Evolutionary conservation across 2,113 vertebrate genomes (phyloP), one percentile per base, ranked within the genome.

Genomic region (Cariama cristata): DNA sequence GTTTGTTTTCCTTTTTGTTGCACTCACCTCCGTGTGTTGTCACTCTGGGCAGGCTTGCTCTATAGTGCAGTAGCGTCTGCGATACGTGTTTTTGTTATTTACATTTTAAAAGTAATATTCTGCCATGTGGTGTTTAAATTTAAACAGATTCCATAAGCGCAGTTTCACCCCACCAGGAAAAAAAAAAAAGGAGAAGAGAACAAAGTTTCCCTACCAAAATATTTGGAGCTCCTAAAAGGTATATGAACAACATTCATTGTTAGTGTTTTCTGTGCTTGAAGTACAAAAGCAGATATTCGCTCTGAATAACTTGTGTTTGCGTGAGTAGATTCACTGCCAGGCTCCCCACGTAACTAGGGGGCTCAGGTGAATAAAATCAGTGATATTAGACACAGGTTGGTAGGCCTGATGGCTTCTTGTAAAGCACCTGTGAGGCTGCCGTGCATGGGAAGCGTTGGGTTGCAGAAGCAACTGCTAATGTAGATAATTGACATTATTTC

Each of bases 51-150:
- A 1, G 14, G 21, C 27, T 71, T 13, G 30, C 26, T 49, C 26
- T 32, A 2, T 21, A 10, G 55, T 2, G 2, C n/a, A 23, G 56
- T 12, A 7, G 1, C 18, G 5, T 12, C 26, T 27, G 49, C 22
- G 42, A 15, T 33, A 16, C 2, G 0, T 15, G 35, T 6, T 58
- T 44, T 56, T 45, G n/a, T 33, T 18, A 4, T 44, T 58, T 5
- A 8, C 3, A 3, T 9, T 33, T 79, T 6, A 33, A 30, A 53
- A 62, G 35, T 28, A 14, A 28, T 28, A 27, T 38, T 59, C 38
- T 45, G 44, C 44, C 27, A 3, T 21, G 23, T 2, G 1, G 10
- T 44, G 18, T 23, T 62, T 38, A 44, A 27, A 76, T 24, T 42
- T 47, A 52, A 52, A 50, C 22, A 44, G 53, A 28, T 33, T 3